Evolutionary conservation across 2,797 vertebrate genomes (phyloP).

Genomic region (Anas bernieri): DNA sequence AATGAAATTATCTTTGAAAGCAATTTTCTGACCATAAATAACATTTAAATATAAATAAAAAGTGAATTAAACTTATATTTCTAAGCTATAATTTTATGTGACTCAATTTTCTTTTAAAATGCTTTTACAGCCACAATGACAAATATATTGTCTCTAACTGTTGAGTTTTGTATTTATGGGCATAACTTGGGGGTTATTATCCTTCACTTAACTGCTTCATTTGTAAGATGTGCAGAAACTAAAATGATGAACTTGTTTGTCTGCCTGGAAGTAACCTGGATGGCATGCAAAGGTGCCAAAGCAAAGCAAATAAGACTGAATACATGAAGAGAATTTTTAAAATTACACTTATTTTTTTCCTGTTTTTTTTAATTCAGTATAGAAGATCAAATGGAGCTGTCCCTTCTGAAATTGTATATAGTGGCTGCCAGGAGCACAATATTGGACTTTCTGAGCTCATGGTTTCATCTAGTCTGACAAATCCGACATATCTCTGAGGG

Average conservation of each 20-base stretch:
- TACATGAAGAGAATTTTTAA: neutral
- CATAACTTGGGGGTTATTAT: neutral
- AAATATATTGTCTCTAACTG: slow-evolving; percentile 1
- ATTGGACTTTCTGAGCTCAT: neutral
- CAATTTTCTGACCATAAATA: slow-evolving; percentile 55
- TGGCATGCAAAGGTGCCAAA: neutral
- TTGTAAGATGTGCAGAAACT: slow-evolving; percentile 6
- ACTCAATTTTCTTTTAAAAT: slow-evolving; percentile 31
- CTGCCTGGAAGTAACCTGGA: neutral
- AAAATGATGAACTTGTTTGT: neutral
- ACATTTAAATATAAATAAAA: slow-evolving; percentile 13
- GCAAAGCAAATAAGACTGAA: neutral
- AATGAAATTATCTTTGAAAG: slow-evolving; percentile 49
- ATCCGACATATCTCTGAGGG: neutral
- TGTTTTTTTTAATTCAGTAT: neutral
- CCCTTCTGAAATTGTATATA: neutral
- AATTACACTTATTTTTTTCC: neutral
- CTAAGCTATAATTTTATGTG: neutral
- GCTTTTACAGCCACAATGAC: neutral
- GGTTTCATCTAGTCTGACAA: neutral
- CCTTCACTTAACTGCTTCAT: neutral
- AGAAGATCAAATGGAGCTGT: neutral
- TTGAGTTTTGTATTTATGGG: neutral
- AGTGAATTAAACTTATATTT: slow-evolving; percentile 16
- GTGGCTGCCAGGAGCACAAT: neutral